phyloP scores from a whole-genome alignment of 2,888 invertebrate genomes.

The Poecilobothrus nobilitatus region DNA sequence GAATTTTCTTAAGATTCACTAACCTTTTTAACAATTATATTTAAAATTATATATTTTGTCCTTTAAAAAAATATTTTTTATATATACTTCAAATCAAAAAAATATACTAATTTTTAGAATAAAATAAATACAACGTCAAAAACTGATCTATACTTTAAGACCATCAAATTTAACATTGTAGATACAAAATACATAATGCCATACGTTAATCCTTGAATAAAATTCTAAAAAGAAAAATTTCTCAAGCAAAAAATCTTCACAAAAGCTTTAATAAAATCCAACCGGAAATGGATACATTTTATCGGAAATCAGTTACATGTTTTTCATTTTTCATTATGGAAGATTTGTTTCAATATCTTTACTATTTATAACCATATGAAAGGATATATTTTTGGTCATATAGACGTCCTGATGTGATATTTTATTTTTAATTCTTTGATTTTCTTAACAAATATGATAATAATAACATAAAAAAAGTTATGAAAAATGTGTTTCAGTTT shows the following conservation, averaged over 20 bases:
- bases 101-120: too few species aligned
- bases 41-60: too few species aligned
- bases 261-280: neutral
- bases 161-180: too few species aligned
- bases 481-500: too few species aligned
- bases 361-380: neutral
- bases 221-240: neutral
- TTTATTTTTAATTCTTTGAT: neutral
- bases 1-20: too few species aligned
- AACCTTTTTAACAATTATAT: too few species aligned
- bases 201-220: neutral
- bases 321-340: neutral
- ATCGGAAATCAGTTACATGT: constrained; percentile 12
- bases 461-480: too few species aligned
- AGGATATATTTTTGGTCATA: constrained; percentile 8
- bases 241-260: neutral
- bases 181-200: neutral
- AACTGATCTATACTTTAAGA: too few species aligned
- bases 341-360: neutral
- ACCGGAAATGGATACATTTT: constrained; percentile 13
- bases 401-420: constrained; percentile 11
- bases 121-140: too few species aligned
- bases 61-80: too few species aligned
- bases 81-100: too few species aligned
- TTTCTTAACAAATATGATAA: neutral